Base-by-base conservation (phyloP, 1,140 invertebrate genomes). In the Phocides pigmalion region DNA sequence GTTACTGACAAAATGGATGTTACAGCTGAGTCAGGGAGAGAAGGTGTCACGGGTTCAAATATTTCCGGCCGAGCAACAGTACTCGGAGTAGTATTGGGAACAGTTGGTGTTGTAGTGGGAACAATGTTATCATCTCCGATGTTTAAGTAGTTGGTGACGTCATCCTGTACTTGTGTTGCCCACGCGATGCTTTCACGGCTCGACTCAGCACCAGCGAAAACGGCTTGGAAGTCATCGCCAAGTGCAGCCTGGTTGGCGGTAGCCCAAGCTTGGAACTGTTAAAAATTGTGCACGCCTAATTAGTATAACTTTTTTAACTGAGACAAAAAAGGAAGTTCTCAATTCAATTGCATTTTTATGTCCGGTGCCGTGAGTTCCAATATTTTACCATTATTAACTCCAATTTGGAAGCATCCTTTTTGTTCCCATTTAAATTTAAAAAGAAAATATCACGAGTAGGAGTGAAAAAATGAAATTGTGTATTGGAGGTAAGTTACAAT, bases 211-310 rank as follows among this genome's bases (percentile, higher is more conserved):
- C 62, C 68, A 4, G 71, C 73, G 8, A 54, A 62, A 0, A 82
- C 64, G 8, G 20, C 4, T 12, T 64, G 25, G 32, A 72, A 82
- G 4, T 42, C 12, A 37, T 12, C 17, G 2, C 79, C 82, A 9
- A 87, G 54, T 0, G 9, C n/a, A 1, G 15, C 50, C 12, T 67
- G 61, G 44, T 71, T 82, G 3, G 62, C 17, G 1, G 35, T 70
- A 5, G 72, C 77, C 87, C 87, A 90, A 2, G 37, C 19, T 75
- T 74, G 67, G 64, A 82, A 85, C 87, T 90, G 70, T 28, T 70
- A 25, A 62, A 70, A 73, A 42, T 49, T 28, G 1, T 8, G 2
- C 5, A 3, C 2, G n/a, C n/a, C 9, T 28, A 1, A 28, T 28
- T 8, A 28, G 9, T 28, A 6, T 22, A 22, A 22, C 5, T 22